Percentiles rank a stretch among this genome's conserved stretches.
Conservation (phyloP, 2,797 vertebrate genomes). For the Sebastes steindachneri region DNA sequence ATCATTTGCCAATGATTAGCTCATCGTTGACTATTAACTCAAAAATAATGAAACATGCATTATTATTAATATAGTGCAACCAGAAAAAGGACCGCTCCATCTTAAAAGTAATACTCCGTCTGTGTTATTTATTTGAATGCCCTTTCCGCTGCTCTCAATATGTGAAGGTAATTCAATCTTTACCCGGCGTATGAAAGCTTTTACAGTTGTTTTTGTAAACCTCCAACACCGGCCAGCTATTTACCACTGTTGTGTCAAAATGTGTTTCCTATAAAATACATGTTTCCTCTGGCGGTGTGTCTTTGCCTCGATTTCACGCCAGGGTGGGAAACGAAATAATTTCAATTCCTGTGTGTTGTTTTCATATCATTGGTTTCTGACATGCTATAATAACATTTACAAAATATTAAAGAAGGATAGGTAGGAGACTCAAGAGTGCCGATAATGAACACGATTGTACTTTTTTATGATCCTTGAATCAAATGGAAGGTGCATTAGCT, state of each 20-base stretch:
- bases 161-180: conserved; percentile 50
- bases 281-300: conserved; percentile 47
- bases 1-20: background rate
- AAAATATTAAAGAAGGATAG: conserved; percentile 3
- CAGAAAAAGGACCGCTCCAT: background rate
- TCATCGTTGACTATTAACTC: background rate
- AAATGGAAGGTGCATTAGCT: background rate
- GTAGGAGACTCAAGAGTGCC: background rate
- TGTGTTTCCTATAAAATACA: conserved; percentile 47
- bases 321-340: conserved; percentile 41
- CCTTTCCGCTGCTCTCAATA: conserved; percentile 24
- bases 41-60: background rate
- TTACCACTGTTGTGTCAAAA: conserved; percentile 52
- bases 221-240: conserved; percentile 25
- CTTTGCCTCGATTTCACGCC: conserved; percentile 56
- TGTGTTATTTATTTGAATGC: conserved; percentile 5
- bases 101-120: background rate
- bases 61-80: background rate
- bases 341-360: conserved; percentile 54
- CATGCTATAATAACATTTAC: conserved; percentile 10
- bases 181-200: conserved; percentile 31
- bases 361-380: conserved; percentile 45
- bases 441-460: background rate
- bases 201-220: conserved; percentile 48
- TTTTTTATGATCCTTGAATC: background rate